phyloP scores from a whole-genome alignment of 2,888 invertebrate genomes.

The Oscheius sp. region DNA sequence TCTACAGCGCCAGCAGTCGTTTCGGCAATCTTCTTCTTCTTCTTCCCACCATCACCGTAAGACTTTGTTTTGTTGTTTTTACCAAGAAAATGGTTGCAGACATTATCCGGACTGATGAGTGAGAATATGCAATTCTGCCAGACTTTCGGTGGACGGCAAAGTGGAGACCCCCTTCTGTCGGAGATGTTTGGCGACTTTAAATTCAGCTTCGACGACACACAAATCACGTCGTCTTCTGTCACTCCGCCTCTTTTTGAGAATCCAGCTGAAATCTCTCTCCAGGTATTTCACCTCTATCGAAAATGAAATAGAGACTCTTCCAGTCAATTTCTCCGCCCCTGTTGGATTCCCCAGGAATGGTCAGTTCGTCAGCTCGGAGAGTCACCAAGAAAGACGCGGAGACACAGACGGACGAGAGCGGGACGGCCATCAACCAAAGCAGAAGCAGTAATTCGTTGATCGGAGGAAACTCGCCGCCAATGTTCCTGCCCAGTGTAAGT shows the following conservation, averaged over 20 bases:
- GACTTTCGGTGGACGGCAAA: slow-evolving; percentile 57
- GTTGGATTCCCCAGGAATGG: slow-evolving; percentile 33
- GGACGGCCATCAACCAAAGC: slow-evolving; percentile 18
- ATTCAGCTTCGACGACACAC: slow-evolving; percentile 48
- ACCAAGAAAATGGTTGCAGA: slow-evolving; percentile 46
- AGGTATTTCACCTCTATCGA: slow-evolving; percentile 36
- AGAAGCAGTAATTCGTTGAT: slow-evolving; percentile 46
- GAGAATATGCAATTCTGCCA: slow-evolving; percentile 73
- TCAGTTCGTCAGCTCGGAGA: slow-evolving; percentile 27
- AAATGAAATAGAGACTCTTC: slow-evolving; percentile 12
- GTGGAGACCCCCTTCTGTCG: slow-evolving; percentile 68
- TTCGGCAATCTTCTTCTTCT: slow-evolving; percentile 71
- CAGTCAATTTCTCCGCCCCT: slow-evolving; percentile 39
- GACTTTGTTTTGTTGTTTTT: too few species aligned
- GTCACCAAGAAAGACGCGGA: slow-evolving; percentile 37
- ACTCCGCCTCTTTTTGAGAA: slow-evolving; percentile 68
- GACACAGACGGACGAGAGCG: slow-evolving; percentile 49
- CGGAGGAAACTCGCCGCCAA: slow-evolving; percentile 50
- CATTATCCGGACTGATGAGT: slow-evolving; percentile 71
- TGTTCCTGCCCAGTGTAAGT: slow-evolving; percentile 31
- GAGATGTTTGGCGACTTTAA: slow-evolving; percentile 70
- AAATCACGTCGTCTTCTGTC: slow-evolving; percentile 53
- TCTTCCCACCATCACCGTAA: slow-evolving; percentile 71
- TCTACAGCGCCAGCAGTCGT: slow-evolving; percentile 66
- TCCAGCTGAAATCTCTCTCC: slow-evolving; percentile 68